These are phyloP conservation scores for Acleris laterana DNA, from an alignment of 2,888 invertebrate species.

Conservation along the genomic window DNA sequence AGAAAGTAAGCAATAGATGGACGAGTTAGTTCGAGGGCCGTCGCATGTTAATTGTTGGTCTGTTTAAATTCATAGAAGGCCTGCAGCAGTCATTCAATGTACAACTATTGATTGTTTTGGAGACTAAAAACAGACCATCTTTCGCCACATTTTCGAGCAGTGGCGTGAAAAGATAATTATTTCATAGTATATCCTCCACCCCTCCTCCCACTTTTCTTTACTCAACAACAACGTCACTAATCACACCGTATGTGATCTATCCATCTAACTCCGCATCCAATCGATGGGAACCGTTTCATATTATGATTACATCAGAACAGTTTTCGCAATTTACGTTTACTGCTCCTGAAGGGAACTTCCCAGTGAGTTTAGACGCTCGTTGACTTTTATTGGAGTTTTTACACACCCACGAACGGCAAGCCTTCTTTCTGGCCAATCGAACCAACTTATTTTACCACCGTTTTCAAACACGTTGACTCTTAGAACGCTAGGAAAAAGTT, in stretches of 20 bases:
- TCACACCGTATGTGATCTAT: slow-evolving; percentile 2
- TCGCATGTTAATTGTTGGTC: too few species aligned
- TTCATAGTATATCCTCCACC: too few species aligned
- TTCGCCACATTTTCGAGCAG: too few species aligned
- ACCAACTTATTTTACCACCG: slow-evolving; percentile 43
- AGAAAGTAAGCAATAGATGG: too few species aligned
- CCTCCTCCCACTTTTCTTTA: too few species aligned
- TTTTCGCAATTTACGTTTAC: slow-evolving; percentile 53
- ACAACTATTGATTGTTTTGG: too few species aligned
- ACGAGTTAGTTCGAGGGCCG: too few species aligned
- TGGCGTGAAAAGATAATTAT: too few species aligned
- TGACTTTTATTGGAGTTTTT: slow-evolving; percentile 71
- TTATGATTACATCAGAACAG: slow-evolving; percentile 52
- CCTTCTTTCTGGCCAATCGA: slow-evolving; percentile 46
- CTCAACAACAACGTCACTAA: slow-evolving; percentile 6
- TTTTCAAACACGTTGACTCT: slow-evolving; percentile 7
- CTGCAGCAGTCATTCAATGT: too few species aligned
- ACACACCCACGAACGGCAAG: slow-evolving; percentile 56
- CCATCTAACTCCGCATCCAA: slow-evolving; percentile 18
- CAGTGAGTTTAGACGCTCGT: slow-evolving; percentile 61
- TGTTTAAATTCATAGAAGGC: too few species aligned
- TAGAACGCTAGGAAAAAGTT: slow-evolving; percentile 31
- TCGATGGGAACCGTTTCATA: slow-evolving; percentile 46
- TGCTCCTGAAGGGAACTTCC: slow-evolving; percentile 45
- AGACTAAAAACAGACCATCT: too few species aligned